phyloP scores from a whole-genome alignment of 2,797 vertebrate species.

The Xenopus petersii region DNA sequence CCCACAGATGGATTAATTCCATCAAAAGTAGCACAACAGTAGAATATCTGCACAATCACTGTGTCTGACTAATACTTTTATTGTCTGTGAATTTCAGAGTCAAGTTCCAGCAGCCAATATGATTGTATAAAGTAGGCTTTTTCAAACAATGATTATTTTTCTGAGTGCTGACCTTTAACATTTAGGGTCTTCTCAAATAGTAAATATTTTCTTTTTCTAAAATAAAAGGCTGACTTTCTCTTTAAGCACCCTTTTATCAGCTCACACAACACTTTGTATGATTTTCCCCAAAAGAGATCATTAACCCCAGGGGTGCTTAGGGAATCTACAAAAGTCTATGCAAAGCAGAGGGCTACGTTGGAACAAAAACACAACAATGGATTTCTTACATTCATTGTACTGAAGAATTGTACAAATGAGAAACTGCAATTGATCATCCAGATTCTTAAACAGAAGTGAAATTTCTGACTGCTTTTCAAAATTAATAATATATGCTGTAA shows the following conservation, averaged over 20 bases:
- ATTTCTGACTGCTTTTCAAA: too few relatives aligned
- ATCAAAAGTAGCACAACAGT: not conserved
- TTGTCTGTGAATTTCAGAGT: not conserved
- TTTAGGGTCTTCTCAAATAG: slow-evolving; percentile 19
- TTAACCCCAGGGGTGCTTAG: slow-evolving; percentile 31
- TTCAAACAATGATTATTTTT: slow-evolving; percentile 4
- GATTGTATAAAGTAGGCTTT: fast-evolving
- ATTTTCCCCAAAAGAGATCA: slow-evolving; percentile 13
- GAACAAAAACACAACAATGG: slow-evolving; percentile 25
- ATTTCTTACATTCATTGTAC: slow-evolving; percentile 20
- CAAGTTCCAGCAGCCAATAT: slow-evolving; percentile 3
- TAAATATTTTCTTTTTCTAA: slow-evolving; percentile 30
- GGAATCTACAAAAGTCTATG: slow-evolving; percentile 13
- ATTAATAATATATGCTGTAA: too few relatives aligned
- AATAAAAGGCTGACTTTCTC: slow-evolving; percentile 23
- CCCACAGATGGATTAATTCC: too few relatives aligned
- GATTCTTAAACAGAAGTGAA: not conserved
- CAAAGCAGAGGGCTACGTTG: slow-evolving; percentile 17
- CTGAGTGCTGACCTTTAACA: slow-evolving; percentile 22
- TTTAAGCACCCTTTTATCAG: slow-evolving; percentile 35
- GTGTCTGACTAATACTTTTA: not conserved
- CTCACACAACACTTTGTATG: slow-evolving; percentile 32
- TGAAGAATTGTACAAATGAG: slow-evolving; percentile 28
- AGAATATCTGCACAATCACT: not conserved
- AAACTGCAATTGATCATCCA: slow-evolving; percentile 31